phyloP scores from a whole-genome alignment of 2,888 invertebrate species.

The Diaperis boleti region DNA sequence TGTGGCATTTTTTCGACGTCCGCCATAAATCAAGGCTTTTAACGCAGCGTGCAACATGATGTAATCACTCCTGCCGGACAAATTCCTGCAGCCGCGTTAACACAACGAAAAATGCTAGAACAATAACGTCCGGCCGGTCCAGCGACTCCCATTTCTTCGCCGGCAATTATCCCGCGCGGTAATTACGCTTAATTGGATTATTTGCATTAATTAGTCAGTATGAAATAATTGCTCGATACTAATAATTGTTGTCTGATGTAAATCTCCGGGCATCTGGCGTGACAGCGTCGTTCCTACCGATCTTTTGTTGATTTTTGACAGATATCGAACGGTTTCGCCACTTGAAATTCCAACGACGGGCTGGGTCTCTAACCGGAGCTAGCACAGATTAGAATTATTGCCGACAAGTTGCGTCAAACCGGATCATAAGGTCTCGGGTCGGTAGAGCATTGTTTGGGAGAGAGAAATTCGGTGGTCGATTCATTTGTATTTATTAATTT shows the following conservation, averaged over 20 bases:
- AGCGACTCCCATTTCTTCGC: constrained; percentile 10
- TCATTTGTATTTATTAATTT: too few species aligned
- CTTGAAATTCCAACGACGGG: constrained; percentile 25
- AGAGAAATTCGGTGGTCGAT: constrained; percentile 1
- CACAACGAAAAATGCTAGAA: neutral
- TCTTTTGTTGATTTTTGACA: constrained; percentile 19
- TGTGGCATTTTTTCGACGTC: too few species aligned
- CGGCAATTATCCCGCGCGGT: constrained; percentile 5
- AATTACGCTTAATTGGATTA: constrained; percentile 32
- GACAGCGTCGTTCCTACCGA: neutral
- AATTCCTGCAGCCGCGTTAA: neutral
- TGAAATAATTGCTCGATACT: constrained; percentile 20
- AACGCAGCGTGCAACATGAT: too few species aligned
- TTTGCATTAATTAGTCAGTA: constrained; percentile 31
- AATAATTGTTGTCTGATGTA: constrained; percentile 21
- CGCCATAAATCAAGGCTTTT: too few species aligned
- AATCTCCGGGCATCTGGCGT: constrained; percentile 24
- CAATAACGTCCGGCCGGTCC: neutral
- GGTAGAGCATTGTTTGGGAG: constrained; percentile 5
- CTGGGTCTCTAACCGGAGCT: constrained; percentile 26
- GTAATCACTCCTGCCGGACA: too few species aligned
- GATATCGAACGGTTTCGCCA: constrained; percentile 6
- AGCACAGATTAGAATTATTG: constrained; percentile 22
- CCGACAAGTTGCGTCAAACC: constrained; percentile 8
- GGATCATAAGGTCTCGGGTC: constrained; percentile 20